Conservation (phyloP, 2,797 vertebrate species). For the Macrochelys suwanniensis region DNA sequence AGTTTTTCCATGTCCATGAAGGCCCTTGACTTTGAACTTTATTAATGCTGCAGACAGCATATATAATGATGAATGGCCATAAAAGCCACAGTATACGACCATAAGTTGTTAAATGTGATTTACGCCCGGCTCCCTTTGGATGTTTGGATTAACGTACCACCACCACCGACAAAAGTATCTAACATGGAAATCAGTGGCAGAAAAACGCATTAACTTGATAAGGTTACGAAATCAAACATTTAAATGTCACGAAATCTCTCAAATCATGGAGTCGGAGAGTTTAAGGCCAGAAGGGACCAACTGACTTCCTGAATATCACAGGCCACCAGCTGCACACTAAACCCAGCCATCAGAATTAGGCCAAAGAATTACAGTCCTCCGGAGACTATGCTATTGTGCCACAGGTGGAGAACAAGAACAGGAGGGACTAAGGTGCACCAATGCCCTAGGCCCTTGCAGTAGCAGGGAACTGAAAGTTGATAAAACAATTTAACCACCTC, state of each 20-base stretch:
- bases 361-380: neutral
- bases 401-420: neutral
- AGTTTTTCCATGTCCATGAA: neutral
- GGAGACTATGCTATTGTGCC: neutral
- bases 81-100: accelerated
- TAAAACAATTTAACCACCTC: neutral
- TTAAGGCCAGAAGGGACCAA: neutral
- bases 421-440: neutral
- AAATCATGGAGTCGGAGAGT: neutral
- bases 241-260: neutral
- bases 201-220: neutral
- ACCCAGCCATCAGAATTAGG: neutral
- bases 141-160: conserved; percentile 44
- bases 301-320: neutral
- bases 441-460: neutral
- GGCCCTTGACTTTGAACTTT: neutral
- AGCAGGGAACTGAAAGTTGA: accelerated
- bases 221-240: neutral
- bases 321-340: neutral
- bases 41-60: neutral
- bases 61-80: neutral
- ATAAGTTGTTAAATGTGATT: conserved; percentile 17
- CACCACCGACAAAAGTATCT: neutral
- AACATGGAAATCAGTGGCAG: conserved; percentile 28
- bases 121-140: neutral